Conservation (phyloP, 2,797 vertebrate species). For the Alfaro cultratus region DNA sequence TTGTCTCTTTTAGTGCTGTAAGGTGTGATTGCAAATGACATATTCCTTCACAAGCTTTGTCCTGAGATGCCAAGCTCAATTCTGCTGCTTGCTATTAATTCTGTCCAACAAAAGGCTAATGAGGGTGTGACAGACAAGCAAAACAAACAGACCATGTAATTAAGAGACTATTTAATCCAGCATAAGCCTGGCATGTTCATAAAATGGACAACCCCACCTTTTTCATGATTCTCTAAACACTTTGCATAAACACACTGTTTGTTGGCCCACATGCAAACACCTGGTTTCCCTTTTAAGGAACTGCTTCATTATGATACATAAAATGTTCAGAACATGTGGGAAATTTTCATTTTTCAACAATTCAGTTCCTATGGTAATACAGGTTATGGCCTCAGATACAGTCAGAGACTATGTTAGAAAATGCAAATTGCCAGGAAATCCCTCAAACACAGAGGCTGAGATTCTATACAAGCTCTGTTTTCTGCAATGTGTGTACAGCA, state of each 20-base stretch:
- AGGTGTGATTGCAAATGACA: conserved; percentile 73
- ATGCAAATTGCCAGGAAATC: conserved; percentile 34
- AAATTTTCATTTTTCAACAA: conserved; percentile 39
- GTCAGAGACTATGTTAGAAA: conserved; percentile 17
- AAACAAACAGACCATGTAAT: conserved; percentile 75
- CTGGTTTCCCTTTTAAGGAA: conserved; percentile 18
- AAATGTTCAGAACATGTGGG: conserved; percentile 38
- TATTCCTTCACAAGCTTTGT: conserved; percentile 51
- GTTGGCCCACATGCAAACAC: conserved; percentile 53
- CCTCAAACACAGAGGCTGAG: conserved; percentile 26
- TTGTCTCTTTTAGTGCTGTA: conserved; percentile 63
- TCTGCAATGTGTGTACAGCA: conserved; percentile 8
- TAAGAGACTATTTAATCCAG: conserved; percentile 66
- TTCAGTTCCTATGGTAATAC: conserved; percentile 29
- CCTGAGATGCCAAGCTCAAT: conserved; percentile 64
- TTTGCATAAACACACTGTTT: conserved; percentile 19
- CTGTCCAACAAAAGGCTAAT: conserved; percentile 55
- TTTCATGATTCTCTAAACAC: conserved; percentile 31
- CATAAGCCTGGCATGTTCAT: conserved; percentile 44
- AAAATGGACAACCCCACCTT: conserved; percentile 2
- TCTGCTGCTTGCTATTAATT: conserved; percentile 57
- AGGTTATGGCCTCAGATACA: conserved; percentile 2
- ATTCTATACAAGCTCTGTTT: conserved; percentile 29
- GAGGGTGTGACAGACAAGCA: conserved; percentile 62
- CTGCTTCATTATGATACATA: conserved; percentile 43